phyloP scores from a whole-genome alignment of 2,113 vertebrate species.

The Eurypyga helias region DNA sequence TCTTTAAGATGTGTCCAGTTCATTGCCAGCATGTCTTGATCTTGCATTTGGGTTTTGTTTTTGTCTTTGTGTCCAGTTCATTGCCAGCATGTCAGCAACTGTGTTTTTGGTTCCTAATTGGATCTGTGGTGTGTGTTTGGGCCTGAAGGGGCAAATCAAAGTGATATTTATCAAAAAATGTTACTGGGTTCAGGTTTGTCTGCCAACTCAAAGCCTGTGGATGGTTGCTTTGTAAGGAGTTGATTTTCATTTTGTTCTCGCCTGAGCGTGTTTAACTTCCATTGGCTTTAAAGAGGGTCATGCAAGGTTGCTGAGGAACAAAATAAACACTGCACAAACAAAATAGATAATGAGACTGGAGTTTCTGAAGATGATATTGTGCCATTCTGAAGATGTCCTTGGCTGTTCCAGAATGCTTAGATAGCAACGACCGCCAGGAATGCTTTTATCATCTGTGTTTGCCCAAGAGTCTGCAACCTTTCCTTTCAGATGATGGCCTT shows the following conservation, averaged over 20 bases:
- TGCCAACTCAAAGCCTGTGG: not conserved
- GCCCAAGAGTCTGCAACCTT: conserved; percentile 41
- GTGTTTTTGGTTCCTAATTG: not conserved
- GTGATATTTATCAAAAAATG: not conserved
- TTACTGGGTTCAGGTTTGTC: not conserved
- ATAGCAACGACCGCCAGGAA: conserved; percentile 39
- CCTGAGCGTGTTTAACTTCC: not conserved
- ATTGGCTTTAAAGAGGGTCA: conserved; percentile 4
- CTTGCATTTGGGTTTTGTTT: not conserved
- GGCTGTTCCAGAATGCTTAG: conserved; percentile 44
- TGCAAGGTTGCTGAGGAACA: not conserved
- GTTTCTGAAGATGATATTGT: conserved; percentile 45
- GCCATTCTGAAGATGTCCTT: conserved; percentile 61
- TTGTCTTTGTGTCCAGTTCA: not conserved
- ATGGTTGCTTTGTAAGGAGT: not conserved
- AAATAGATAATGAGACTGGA: conserved; percentile 22
- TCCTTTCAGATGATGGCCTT: conserved; percentile 39
- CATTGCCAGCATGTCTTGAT: not conserved
- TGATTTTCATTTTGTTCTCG: conserved; percentile 16
- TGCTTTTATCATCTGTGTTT: conserved; percentile 61
- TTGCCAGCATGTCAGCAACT: not conserved
- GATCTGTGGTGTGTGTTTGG: not conserved
- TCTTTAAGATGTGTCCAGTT: not conserved
- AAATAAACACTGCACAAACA: conserved; percentile 13
- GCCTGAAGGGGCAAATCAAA: not conserved